Percentiles rank a stretch among this genome's conserved stretches.
phyloP scores from a whole-genome alignment of 37 sponge, comb jelly and placozoan species.

The Petrosia ficiformis region DNA sequence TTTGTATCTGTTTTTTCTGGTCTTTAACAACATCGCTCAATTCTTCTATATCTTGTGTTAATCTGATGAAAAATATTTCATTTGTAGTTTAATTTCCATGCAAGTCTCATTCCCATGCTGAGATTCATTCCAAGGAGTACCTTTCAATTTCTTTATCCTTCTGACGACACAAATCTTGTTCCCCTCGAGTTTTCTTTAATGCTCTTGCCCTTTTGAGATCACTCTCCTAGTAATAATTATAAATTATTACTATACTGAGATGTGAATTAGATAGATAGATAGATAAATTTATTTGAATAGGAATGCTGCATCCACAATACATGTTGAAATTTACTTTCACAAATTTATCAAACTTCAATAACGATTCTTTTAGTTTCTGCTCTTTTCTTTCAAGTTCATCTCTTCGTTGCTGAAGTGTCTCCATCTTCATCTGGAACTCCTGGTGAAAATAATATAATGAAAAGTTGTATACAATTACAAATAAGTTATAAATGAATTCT shows the following conservation, averaged over 20 bases:
- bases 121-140: conserved; percentile 18
- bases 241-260: too few species aligned
- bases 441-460: conserved; percentile 1
- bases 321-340: conserved; percentile 63
- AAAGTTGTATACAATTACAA: not conserved
- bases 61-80: conserved; percentile 8
- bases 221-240: conserved; percentile 65
- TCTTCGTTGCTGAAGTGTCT: conserved; percentile 92
- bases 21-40: conserved; percentile 29
- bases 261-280: too few species aligned
- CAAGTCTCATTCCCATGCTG: not conserved
- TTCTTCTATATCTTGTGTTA: conserved; percentile 54
- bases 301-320: too few species aligned
- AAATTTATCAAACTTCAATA: conserved; percentile 97
- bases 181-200: conserved; percentile 85
- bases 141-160: conserved; percentile 88
- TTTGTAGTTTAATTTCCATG: too few species aligned
- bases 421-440: conserved; percentile 99
- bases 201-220: conserved; percentile 93
- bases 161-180: conserved; percentile 68
- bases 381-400: conserved; percentile 96
- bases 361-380: conserved; percentile 82
- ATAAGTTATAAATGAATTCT: not conserved
- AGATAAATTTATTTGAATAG: too few species aligned
- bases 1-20: conserved; percentile 58